phyloP scores from a whole-genome alignment of 2,888 invertebrate genomes.

The Aleiodes leptofemur region DNA sequence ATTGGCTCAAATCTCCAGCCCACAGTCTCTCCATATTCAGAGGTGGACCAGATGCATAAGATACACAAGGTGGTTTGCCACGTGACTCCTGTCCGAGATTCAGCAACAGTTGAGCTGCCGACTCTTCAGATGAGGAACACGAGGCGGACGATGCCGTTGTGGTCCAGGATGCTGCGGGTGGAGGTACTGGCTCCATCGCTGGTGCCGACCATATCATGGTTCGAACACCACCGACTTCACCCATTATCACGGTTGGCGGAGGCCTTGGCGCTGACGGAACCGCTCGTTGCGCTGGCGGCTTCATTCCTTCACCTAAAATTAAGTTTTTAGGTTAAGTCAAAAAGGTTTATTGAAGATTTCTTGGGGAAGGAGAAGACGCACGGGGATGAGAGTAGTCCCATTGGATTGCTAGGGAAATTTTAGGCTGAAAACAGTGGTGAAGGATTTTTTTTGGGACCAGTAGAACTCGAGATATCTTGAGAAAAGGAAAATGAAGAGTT shows the following conservation, averaged over 20 bases:
- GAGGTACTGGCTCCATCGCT: constrained; percentile 75
- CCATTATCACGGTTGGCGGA: constrained; percentile 94
- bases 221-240: constrained; percentile 92
- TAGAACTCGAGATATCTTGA: neutral
- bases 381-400: no score
- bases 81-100: constrained; percentile 85
- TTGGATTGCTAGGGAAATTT: no score
- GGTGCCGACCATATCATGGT: constrained; percentile 85
- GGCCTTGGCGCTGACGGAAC: constrained; percentile 77
- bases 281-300: constrained; percentile 72
- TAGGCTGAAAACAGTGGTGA: no score
- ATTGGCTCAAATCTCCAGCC: constrained; percentile 91
- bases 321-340: no score
- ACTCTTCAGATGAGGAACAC: constrained; percentile 77
- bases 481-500: no score
- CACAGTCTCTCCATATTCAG: constrained; percentile 94
- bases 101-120: constrained; percentile 82
- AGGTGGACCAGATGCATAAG: constrained; percentile 77
- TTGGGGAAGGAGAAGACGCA: no score
- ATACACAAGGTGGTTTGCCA: constrained; percentile 73
- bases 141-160: constrained; percentile 77
- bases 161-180: constrained; percentile 79
- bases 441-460: no score
- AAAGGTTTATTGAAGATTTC: no score
- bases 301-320: constrained; percentile 70